phyloP scores from a whole-genome alignment of 2,888 invertebrate genomes.

The Ophioninae sp. region DNA sequence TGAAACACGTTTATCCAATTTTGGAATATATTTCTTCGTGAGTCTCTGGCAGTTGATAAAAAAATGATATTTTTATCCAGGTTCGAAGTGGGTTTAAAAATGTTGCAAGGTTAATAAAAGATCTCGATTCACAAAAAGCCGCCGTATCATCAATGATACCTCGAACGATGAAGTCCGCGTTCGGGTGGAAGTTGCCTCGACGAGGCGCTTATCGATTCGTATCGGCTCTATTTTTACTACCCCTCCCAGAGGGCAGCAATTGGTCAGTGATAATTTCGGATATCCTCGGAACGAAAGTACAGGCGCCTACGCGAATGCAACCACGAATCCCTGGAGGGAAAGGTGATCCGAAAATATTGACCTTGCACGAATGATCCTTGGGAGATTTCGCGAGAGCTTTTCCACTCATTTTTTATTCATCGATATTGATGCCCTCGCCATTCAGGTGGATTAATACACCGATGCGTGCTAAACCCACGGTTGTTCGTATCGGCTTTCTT shows the following conservation, averaged over 20 bases:
- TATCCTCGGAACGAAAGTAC: not conserved
- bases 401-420: not conserved
- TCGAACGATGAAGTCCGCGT: not conserved
- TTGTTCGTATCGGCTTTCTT: too few species aligned
- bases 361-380: not conserved
- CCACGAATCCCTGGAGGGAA: not conserved
- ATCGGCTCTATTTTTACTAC: conserved; percentile 1
- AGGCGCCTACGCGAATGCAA: not conserved
- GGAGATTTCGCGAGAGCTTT: not conserved
- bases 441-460: not conserved
- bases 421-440: not conserved
- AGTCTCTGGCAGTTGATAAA: not conserved
- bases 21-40: too few species aligned
- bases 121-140: not conserved
- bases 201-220: not conserved
- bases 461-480: too few species aligned
- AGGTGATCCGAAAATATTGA: conserved; percentile 1
- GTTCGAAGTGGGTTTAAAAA: not conserved
- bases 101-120: not conserved
- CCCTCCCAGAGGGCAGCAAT: not conserved
- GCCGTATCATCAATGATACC: not conserved
- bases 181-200: not conserved
- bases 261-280: not conserved
- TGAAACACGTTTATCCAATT: too few species aligned
- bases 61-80: too few species aligned